Evolutionary conservation across 2,113 vertebrate genomes (phyloP).

Genomic region (Spermophilus dauricus): DNA sequence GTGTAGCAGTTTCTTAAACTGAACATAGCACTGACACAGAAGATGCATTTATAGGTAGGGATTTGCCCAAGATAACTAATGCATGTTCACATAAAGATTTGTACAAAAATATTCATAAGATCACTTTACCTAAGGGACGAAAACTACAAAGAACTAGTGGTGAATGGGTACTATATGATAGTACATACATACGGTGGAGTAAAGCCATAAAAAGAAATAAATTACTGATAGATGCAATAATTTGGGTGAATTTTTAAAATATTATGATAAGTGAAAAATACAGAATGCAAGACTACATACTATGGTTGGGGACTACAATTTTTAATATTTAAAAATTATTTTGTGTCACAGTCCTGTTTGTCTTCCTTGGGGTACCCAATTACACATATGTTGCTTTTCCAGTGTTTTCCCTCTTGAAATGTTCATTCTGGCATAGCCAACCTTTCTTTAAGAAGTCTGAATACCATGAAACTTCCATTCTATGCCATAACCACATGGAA

Average conservation of each 20-base stretch:
- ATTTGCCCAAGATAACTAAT: neutral
- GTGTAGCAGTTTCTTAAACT: neutral
- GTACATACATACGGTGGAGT: neutral
- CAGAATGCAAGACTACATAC: neutral
- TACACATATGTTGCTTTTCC: neutral
- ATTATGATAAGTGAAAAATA: neutral
- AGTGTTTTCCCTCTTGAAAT: neutral
- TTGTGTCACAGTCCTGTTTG: neutral
- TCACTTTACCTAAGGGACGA: neutral
- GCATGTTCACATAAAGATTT: neutral
- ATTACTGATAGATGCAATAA: neutral
- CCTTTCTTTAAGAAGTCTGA: neutral
- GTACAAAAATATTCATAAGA: neutral
- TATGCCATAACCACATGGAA: neutral
- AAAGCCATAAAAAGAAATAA: constrained; percentile 16
- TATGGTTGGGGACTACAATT: neutral
- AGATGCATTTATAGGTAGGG: constrained; percentile 9
- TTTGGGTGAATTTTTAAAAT: neutral
- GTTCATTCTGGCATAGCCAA: neutral
- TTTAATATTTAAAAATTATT: constrained; percentile 17
- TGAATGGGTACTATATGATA: neutral
- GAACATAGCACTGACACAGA: constrained; percentile 12
- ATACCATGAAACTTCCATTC: neutral
- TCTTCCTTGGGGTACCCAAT: neutral
- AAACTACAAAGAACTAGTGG: neutral